Evolutionary conservation across 2,113 vertebrate species (phyloP).

Genomic region (Tragelaphus buxtoni): DNA sequence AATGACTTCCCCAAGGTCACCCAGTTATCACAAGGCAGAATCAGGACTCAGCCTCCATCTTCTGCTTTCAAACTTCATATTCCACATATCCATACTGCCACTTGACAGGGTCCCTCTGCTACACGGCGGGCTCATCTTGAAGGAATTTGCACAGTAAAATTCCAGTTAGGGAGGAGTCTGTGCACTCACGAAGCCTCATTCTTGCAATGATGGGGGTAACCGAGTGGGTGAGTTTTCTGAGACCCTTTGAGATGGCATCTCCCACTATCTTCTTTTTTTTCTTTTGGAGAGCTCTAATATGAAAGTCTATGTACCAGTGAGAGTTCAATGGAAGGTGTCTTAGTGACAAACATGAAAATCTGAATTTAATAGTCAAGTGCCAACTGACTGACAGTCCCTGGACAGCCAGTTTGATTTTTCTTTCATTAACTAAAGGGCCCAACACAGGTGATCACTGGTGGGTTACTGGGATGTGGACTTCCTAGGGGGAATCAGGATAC

Average conservation of each 20-base stretch:
- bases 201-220: accelerated
- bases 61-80: background rate
- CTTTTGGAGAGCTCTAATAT: slow-evolving; percentile 18
- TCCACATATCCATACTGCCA: background rate
- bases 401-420: slow-evolving; percentile 60
- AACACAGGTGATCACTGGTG: slow-evolving; percentile 60
- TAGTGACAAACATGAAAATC: slow-evolving; percentile 60
- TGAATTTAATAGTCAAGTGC: slow-evolving; percentile 60
- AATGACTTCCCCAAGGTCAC: background rate
- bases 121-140: background rate
- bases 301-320: slow-evolving; percentile 57
- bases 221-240: background rate
- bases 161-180: too few relatives aligned
- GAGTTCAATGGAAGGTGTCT: slow-evolving; percentile 48
- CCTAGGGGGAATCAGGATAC: background rate
- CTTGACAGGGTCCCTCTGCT: accelerated
- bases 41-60: background rate
- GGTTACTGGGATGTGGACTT: slow-evolving; percentile 31
- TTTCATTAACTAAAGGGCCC: slow-evolving; percentile 63
- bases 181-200: accelerated
- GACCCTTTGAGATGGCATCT: background rate
- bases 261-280: background rate
- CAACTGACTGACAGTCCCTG: slow-evolving; percentile 19
- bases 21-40: background rate
- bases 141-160: background rate